Base-by-base conservation (phyloP, 2,113 vertebrate genomes). In the Proteles cristata region DNA sequence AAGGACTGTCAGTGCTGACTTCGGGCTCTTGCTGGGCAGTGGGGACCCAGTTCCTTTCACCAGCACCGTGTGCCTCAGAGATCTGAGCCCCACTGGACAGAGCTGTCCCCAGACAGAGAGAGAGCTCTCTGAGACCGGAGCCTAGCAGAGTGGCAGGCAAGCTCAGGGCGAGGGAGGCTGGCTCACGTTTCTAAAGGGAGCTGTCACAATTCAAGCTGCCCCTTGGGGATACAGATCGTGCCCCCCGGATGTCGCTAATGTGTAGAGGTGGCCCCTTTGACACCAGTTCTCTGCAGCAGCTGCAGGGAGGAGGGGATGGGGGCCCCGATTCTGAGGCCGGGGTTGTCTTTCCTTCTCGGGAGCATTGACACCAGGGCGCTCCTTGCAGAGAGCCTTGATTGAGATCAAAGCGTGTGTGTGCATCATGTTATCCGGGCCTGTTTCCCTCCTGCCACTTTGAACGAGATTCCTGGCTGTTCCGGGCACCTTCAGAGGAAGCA, bases 351-450 rank as follows among this genome's bases (percentile, higher is more conserved):
- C 15, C 0, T 48, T 97, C 93, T 80, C 48, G 3, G 88, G 53
- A 96, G 79, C 92, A 86, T 83, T n/a, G 94, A 82, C 97, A 97
- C 95, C 80, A 66, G 45, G 94, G 90, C 16, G 79, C 96, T 89
- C 80, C 89, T 95, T 69, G 39, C 77, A 12, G 84, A 93, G 80
- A 63, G 43, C 65, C 95, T 92, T 94, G 97, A 97, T 79, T 83
- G 96, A 97, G 96, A 68, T 97, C 97, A 95, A 93, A 98, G 97
- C 35, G 81, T 69, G 69, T 48, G 80, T 39, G 71, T 90, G 76
- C 76, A 11, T 71, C 88, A 7, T 85, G 93, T 94, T 88, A 63
- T 94, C 85, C 5, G 45, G 96, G 86, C 93, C 93, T 96, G 89
- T 71, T 93, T 97, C 79, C 68, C n/a, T 87, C 33, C 90, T 11